These are phyloP conservation scores for Cliona cf. orientalis DNA, from an alignment of 37 sponge, comb jelly and placozoan species.

Conservation along the genomic window DNA sequence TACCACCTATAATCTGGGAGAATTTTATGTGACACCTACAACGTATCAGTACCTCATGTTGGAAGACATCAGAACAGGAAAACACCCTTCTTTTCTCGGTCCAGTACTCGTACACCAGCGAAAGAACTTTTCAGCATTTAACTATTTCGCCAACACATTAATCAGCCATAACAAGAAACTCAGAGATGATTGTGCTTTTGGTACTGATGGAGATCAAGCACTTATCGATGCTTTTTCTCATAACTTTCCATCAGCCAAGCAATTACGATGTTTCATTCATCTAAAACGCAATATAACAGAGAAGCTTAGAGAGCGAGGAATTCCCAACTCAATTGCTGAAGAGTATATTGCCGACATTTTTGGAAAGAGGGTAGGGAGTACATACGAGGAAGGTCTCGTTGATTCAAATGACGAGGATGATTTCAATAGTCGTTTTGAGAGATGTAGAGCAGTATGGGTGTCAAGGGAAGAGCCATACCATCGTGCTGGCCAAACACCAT, in stretches of 20 bases:
- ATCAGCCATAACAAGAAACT: not conserved
- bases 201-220: slow-evolving; percentile 55
- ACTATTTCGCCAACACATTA: not conserved
- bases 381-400: slow-evolving; percentile 46
- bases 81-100: slow-evolving; percentile 38
- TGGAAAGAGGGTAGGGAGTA: slow-evolving; percentile 33
- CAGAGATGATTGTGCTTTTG: slow-evolving; percentile 23
- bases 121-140: no score
- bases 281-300: slow-evolving; percentile 37
- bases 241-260: slow-evolving; percentile 49
- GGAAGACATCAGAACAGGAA: slow-evolving; percentile 16
- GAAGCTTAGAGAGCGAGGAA: slow-evolving; percentile 18
- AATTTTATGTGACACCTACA: slow-evolving; percentile 48
- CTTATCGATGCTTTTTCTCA: slow-evolving; percentile 45
- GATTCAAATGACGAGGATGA: slow-evolving; percentile 17
- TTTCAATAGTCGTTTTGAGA: slow-evolving; percentile 19
- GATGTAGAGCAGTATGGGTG: not conserved
- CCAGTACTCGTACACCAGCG: no score
- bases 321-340: slow-evolving; percentile 13
- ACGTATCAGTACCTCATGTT: slow-evolving; percentile 47
- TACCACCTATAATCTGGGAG: slow-evolving; percentile 52
- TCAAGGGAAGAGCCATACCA: not conserved
- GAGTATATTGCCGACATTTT: slow-evolving; percentile 54
- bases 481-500: slow-evolving; percentile 1
- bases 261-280: slow-evolving; percentile 56